Evolutionary conservation across 2,113 vertebrate genomes (phyloP), one percentile per base, ranked within the genome.

Genomic region (Coreoperca whiteheadi): DNA sequence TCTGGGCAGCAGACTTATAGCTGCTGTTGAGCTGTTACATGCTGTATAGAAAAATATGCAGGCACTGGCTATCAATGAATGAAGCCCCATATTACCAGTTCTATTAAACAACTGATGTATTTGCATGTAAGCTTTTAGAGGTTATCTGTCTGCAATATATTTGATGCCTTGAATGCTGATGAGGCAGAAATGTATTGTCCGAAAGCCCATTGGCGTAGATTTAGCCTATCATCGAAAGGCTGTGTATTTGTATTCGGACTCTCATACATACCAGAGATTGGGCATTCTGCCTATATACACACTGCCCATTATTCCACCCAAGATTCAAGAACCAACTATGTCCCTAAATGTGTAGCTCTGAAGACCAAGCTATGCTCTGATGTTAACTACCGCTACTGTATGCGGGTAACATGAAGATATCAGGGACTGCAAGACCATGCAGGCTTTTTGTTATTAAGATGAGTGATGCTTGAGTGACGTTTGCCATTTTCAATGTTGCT

Each of bases 11-110:
- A 54, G 80, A 69, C 0, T 25, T 51, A 68, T 64, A 61, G 25
- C 39, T 78, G 64, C 70, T 77, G 69, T 41, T 79, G 32, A 79
- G 10, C 69, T 61, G 23, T 43, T 50, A 46, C 39, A 72, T 50
- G 37, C 46, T 28, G 51, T 39, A 14, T 4, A 63, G 39, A 63
- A 61, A 21, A 78, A 25, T 18, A 37, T 73, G 60, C 21, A 81
- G 28, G 2, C 20, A 51, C 15, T 20, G 34, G 25, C 2, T 8
- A 11, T 60, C 28, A 64, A 28, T 28, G 7, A 73, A 1, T 25
- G 50, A 53, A 64, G 15, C 18, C 7, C 37, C 15, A 41, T 15
- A 6, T 21, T 48, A 2, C 30, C 5, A 18, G 11, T 28, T 63
- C n/a, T 21, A 37, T 63, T 8, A 64, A 46, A 25, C 30, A 68